Evolutionary conservation across 64 coral and sea anemone species (phyloP), one percentile per base, ranked within the genome.

Genomic region (Platygyra sinensis): DNA sequence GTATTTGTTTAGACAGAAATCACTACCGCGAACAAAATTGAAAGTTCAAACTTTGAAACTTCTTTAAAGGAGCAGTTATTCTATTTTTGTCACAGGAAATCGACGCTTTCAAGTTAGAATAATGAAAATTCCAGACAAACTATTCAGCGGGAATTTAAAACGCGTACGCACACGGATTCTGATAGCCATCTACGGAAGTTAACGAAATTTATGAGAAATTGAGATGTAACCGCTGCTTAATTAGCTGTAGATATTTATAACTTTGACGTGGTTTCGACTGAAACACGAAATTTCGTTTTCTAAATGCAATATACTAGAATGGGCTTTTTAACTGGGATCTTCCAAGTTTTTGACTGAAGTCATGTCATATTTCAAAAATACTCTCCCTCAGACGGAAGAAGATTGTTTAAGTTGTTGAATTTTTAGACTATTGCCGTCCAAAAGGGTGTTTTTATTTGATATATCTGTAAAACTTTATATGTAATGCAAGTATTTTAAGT

Each of bases 81-180:
- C 62, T 85, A 85, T 72, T 85, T 85, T 85, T 71, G 67, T 85
- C 63, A 10, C 18, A 15, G 61, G 31, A 83, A 83, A 83, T 63
- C 20, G 24, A 83, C 80, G 39, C 55, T 69, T 11, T 9, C 15
- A 32, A 28, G 65, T 42, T 14, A 52, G 36, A 8, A 9, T 64
- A 24, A 14, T 13, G 63, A 72, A 71, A 62, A 71, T 85, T 85
- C 81, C 36, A 71, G 81, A 16, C 81, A 24, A 71, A 85, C 62
- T 85, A 15, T 52, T 50, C 32, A 64, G 62, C 13, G 27, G 50
- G 65, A 27, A 22, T 39, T 83, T 15, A 25, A 81, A 81, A 55
- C 13, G 28, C 27, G 38, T 24, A 83, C 29, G 60, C 9, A 69
- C n/a, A 25, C n/a, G 10, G 20, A 69, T 28, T 69, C 12, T 69